Percentiles rank a stretch among this genome's conserved stretches.
These are phyloP conservation scores for Chaetodon trifascialis DNA, from an alignment of 2,113 vertebrate genomes.

Conservation along the genomic window DNA sequence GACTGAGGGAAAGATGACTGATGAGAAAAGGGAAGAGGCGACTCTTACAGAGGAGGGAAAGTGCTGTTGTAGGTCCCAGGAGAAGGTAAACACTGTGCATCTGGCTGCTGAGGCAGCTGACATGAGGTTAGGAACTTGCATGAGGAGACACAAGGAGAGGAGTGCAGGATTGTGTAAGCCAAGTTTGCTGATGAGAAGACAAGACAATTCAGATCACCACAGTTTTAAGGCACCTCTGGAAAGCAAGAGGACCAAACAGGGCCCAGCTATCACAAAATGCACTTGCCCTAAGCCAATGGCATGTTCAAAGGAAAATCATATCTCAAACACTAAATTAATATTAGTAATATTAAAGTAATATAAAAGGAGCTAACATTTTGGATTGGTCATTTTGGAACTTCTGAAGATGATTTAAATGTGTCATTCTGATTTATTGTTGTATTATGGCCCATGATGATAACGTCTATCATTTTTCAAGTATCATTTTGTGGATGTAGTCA, in stretches of 20 bases:
- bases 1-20: constrained; percentile 14
- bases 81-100: constrained; percentile 48
- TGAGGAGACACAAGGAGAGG: not conserved
- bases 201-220: not conserved
- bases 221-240: not conserved
- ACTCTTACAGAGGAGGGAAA: not conserved
- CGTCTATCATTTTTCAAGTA: not conserved
- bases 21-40: constrained; percentile 41
- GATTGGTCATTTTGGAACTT: not conserved
- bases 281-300: not conserved
- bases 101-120: constrained; percentile 20
- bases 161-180: not conserved
- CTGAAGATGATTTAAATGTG: not conserved
- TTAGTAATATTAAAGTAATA: not conserved
- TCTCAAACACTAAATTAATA: not conserved
- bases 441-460: not conserved
- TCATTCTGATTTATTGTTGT: not conserved
- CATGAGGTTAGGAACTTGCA: constrained; percentile 1
- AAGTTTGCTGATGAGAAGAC: not conserved
- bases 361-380: no score
- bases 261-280: not conserved
- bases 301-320: not conserved
- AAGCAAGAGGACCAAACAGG: not conserved
- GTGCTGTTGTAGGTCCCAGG: constrained; percentile 5
- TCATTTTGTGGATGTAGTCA: not conserved